Base-by-base conservation (phyloP, 1,140 invertebrate genomes). In the Schlechtendalia chinensis region DNA sequence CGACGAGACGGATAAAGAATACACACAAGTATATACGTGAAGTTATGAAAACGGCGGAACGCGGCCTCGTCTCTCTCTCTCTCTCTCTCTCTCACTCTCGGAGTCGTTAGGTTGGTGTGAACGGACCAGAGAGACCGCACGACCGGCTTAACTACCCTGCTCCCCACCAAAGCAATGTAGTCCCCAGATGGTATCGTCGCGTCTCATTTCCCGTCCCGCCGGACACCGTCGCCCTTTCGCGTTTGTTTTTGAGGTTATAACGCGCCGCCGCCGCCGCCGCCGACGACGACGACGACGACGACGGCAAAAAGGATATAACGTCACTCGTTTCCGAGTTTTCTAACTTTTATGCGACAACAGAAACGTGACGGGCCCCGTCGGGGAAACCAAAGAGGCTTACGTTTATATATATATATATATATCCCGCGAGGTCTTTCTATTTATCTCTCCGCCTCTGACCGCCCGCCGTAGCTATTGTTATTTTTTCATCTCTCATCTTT, bases 121-220 rank as follows among this genome's bases (percentile, higher is more conserved):
- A 69, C 50, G 67, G 67, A 69, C 65, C 45, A n/a, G 45, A 50
- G 32, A 47, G 65, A 29, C 1, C 0, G n/a, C 45, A 27, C 22
- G 32, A 77, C 29, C 54, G 29, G 32, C 72, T 75, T 22, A 75
- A 19, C 53, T 12, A 12, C 39, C 39, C 39, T 10, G 4, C 39
- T 10, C 47, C 47, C 47, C 5, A 50, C 19, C 54, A 45, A 47
- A 59, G 54, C 59, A 77, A 77, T 77, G 74, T 59, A 59, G 56
- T 77, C 74, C 74, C 74, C 74, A 59, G 74, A 77, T 77, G 56
- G 22, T 77, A 77, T 59, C 24, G 27, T 75, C 29, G 19, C 4
- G 8, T 39, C 8, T 39, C 32, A 3, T 39, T 39, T 39, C 32
- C 6, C 63, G 0, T 19, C 19, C 19, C 29, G 54, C 54, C 29